Conservation (phyloP, 1,140 invertebrate genomes). For the Phymastichus coffea region DNA sequence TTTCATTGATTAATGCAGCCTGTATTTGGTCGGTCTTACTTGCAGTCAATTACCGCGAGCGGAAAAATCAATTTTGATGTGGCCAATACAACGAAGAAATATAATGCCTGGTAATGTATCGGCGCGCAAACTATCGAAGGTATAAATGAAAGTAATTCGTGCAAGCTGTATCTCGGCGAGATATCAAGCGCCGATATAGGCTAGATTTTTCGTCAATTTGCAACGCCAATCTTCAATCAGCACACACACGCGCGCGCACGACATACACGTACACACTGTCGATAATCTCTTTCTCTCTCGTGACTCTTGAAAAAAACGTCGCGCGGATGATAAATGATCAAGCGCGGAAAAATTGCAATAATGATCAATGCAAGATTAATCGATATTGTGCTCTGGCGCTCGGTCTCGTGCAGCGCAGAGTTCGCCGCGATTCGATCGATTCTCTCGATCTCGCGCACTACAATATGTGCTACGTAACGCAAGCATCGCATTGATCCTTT, state of each 20-base stretch:
- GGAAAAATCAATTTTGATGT: too few relatives aligned
- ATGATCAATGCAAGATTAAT: constrained; percentile 32
- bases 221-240: constrained; percentile 10
- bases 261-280: too few relatives aligned
- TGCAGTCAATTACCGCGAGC: too few relatives aligned
- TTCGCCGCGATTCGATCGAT: constrained; percentile 14
- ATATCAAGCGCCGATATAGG: too few relatives aligned
- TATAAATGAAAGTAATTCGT: too few relatives aligned
- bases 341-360: constrained; percentile 24
- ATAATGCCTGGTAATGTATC: too few relatives aligned
- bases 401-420: too few relatives aligned
- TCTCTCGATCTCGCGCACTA: not conserved
- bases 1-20: too few relatives aligned
- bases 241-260: not conserved
- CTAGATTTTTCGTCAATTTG: constrained; percentile 29
- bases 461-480: constrained; percentile 21
- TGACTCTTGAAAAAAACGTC: not conserved
- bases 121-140: too few relatives aligned
- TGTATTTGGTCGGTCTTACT: too few relatives aligned
- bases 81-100: too few relatives aligned
- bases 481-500: constrained; percentile 2
- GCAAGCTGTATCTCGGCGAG: too few relatives aligned
- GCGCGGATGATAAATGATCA: constrained; percentile 24
- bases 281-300: not conserved
- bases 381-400: constrained; percentile 21